Evolutionary conservation across 2,888 invertebrate species (phyloP).

Genomic region (Lutraria lutraria): DNA sequence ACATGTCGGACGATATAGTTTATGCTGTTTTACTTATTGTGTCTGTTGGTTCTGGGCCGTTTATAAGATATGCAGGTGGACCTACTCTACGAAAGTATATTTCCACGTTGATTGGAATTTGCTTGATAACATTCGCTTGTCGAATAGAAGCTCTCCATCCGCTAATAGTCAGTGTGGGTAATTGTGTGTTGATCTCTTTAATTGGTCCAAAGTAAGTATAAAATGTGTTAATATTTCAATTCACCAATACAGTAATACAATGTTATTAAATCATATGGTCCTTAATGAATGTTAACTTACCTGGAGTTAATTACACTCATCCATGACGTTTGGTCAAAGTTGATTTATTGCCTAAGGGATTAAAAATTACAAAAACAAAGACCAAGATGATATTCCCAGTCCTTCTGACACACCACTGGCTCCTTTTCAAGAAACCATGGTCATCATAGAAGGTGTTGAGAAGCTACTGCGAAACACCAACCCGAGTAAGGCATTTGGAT

Average conservation of each 20-base stretch:
- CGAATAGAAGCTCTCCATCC: constrained; percentile 79
- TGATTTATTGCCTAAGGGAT: too few relatives aligned
- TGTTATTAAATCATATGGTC: too few relatives aligned
- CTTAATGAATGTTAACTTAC: too few relatives aligned
- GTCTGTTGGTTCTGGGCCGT: constrained; percentile 78
- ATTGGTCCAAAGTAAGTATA: constrained; percentile 69
- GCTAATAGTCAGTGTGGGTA: constrained; percentile 78
- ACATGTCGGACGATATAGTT: constrained; percentile 80
- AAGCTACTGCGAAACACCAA: constrained; percentile 41
- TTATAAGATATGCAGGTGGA: constrained; percentile 73
- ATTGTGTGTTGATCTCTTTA: constrained; percentile 77
- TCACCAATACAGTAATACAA: not conserved
- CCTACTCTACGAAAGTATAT: constrained; percentile 70
- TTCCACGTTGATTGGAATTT: constrained; percentile 73
- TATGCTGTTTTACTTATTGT: constrained; percentile 78
- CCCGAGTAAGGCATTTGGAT: constrained; percentile 39
- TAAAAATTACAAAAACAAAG: too few relatives aligned
- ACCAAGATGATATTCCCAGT: constrained; percentile 24
- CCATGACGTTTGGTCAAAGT: too few relatives aligned
- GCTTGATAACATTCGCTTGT: constrained; percentile 75
- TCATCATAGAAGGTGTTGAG: constrained; percentile 32
- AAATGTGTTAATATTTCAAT: not conserved
- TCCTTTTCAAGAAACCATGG: constrained; percentile 8
- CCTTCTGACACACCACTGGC: constrained; percentile 31
- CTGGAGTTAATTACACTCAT: too few relatives aligned